These are phyloP conservation scores for Acipenser oxyrinchus DNA, from an alignment of 2,797 vertebrate species.

Conservation along the genomic window DNA sequence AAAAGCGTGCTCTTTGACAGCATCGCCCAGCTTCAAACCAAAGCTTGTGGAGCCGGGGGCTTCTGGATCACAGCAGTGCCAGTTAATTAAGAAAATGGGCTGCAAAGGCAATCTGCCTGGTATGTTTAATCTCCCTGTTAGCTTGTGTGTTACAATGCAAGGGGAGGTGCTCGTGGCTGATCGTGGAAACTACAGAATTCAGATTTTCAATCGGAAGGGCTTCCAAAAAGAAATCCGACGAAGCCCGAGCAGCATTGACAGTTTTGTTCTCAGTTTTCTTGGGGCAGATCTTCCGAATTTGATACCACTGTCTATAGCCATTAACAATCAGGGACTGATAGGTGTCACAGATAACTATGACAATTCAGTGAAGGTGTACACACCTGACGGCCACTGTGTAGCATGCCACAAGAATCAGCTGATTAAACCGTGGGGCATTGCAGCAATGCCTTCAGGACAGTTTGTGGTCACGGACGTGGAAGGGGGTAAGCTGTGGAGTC, in stretches of 20 bases:
- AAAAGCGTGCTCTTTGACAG: conserved; percentile 46
- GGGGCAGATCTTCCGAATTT: conserved; percentile 89
- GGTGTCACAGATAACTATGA: conserved; percentile 93
- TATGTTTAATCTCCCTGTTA: conserved; percentile 86
- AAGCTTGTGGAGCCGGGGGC: conserved; percentile 56
- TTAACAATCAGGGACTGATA: conserved; percentile 86
- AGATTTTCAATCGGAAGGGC: conserved; percentile 93
- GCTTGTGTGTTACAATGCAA: conserved; percentile 77
- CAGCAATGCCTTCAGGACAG: conserved; percentile 84
- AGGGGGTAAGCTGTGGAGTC: conserved; percentile 92
- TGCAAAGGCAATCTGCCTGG: conserved; percentile 84
- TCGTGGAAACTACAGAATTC: conserved; percentile 86
- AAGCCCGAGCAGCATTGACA: conserved; percentile 88
- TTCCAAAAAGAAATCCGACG: conserved; percentile 90
- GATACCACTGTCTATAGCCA: conserved; percentile 85
- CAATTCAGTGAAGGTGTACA: conserved; percentile 94
- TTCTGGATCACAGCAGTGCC: conserved; percentile 65
- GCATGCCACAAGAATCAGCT: conserved; percentile 91
- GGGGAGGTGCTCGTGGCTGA: conserved; percentile 94
- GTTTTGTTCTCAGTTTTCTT: conserved; percentile 89
- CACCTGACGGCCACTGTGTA: conserved; percentile 85
- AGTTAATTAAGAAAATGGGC: conserved; percentile 94
- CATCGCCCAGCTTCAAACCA: conserved; percentile 65
- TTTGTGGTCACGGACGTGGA: conserved; percentile 94
- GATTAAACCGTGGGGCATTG: conserved; percentile 93